phyloP scores from a whole-genome alignment of 2,797 vertebrate species.

The Tolypeutes matacus region DNA sequence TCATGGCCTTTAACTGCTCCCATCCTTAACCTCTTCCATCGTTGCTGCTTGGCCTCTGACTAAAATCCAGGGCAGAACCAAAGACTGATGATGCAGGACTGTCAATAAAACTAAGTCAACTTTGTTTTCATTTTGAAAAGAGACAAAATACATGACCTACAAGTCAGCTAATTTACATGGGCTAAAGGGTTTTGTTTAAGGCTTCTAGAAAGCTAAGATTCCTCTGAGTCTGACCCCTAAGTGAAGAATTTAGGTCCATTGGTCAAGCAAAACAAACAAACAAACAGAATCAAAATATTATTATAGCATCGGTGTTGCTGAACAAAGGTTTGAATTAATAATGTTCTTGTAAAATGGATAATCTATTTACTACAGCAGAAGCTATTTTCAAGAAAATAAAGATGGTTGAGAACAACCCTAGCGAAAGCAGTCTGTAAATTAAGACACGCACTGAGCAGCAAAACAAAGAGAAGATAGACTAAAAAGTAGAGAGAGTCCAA shows the following conservation, averaged over 20 bases:
- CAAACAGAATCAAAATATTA: background rate
- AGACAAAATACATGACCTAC: background rate
- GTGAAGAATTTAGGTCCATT: background rate
- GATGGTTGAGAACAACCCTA: background rate
- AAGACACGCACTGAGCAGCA: background rate
- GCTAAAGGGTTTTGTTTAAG: constrained; percentile 5
- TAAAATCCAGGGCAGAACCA: background rate
- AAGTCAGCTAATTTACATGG: background rate
- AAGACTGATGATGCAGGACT: background rate
- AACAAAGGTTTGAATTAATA: background rate
- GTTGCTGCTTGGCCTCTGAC: background rate
- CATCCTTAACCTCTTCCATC: background rate
- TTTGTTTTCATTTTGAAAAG: background rate
- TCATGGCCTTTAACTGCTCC: background rate
- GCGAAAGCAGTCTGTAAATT: background rate
- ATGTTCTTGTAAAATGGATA: background rate
- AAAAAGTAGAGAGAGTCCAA: background rate
- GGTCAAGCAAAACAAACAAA: background rate
- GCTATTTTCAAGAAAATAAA: background rate
- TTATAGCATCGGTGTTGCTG: background rate
- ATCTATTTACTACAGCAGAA: constrained; percentile 1
- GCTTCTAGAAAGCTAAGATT: background rate
- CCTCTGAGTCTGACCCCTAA: background rate
- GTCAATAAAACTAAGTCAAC: constrained; percentile 12
- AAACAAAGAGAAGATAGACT: background rate